These are phyloP conservation scores for Drosophila meridiana DNA, from an alignment of 2,888 invertebrate genomes.

Conservation along the genomic window DNA sequence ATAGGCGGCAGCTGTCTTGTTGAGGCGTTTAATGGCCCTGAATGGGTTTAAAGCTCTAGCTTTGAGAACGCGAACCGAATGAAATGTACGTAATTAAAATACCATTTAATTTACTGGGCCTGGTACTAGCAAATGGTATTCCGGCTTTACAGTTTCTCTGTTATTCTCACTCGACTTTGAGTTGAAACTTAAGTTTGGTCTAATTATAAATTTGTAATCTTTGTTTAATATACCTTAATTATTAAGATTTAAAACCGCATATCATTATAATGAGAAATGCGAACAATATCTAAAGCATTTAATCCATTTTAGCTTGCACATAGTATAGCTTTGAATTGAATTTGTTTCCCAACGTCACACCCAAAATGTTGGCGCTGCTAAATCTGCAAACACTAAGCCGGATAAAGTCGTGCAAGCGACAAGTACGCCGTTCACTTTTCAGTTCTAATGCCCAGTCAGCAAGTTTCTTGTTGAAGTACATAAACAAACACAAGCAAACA, in stretches of 20 bases:
- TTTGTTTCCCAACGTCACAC: conserved; percentile 56
- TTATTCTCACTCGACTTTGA: background rate
- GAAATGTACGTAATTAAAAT: conserved; percentile 48
- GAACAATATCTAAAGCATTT: conserved; percentile 8
- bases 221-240: background rate
- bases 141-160: background rate
- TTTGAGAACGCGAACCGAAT: conserved; percentile 37
- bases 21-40: conserved; percentile 66
- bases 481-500: background rate
- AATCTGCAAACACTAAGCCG: conserved; percentile 28
- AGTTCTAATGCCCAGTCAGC: conserved; percentile 59
- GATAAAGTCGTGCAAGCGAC: conserved; percentile 28
- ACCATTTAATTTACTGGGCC: conserved; percentile 26
- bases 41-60: conserved; percentile 43
- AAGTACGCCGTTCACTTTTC: conserved; percentile 64
- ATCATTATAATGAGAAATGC: conserved; percentile 8
- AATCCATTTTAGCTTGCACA: conserved; percentile 34
- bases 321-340: conserved; percentile 22
- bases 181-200: background rate
- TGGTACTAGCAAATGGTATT: background rate
- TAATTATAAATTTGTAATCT: background rate
- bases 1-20: conserved; percentile 47
- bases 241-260: background rate
- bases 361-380: conserved; percentile 49
- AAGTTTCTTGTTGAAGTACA: conserved; percentile 18